Conservation (phyloP, 2,797 vertebrate species). For the Sebastes kiyomatsui region DNA sequence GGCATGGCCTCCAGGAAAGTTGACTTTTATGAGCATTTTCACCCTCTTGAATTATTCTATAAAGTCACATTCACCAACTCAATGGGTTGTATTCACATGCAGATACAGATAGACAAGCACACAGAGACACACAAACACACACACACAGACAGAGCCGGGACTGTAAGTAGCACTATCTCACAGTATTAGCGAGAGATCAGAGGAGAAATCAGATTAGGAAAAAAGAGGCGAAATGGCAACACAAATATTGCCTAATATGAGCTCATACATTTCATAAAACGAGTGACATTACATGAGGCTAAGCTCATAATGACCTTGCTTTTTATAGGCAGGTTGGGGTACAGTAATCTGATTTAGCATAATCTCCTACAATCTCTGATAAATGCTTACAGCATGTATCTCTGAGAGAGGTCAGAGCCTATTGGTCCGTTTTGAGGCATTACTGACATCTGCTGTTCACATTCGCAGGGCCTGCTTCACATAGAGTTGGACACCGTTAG, state of each 20-base stretch:
- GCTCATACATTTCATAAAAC: constrained; percentile 74
- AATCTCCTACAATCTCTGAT: constrained; percentile 86
- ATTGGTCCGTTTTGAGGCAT: constrained; percentile 67
- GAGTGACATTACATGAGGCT: constrained; percentile 78
- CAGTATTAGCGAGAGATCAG: constrained; percentile 71
- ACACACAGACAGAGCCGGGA: background rate
- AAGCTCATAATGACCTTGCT: constrained; percentile 86
- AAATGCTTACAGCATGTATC: constrained; percentile 86
- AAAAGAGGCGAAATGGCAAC: constrained; percentile 67
- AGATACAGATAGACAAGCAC: background rate
- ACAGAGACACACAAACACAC: background rate
- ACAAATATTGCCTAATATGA: constrained; percentile 77
- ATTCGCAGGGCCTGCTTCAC: constrained; percentile 25
- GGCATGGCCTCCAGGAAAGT: background rate
- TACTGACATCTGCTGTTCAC: constrained; percentile 80
- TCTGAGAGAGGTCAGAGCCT: constrained; percentile 63
- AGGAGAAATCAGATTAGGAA: constrained; percentile 76
- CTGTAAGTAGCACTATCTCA: constrained; percentile 76
- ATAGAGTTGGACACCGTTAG: background rate
- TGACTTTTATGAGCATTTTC: background rate
- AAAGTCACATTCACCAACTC: background rate
- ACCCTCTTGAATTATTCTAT: background rate
- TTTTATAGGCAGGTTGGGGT: constrained; percentile 83
- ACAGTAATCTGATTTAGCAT: constrained; percentile 85
- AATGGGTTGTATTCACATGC: background rate